phyloP scores from a whole-genome alignment of 2,888 invertebrate species.

The Ariolimax columbianus region DNA sequence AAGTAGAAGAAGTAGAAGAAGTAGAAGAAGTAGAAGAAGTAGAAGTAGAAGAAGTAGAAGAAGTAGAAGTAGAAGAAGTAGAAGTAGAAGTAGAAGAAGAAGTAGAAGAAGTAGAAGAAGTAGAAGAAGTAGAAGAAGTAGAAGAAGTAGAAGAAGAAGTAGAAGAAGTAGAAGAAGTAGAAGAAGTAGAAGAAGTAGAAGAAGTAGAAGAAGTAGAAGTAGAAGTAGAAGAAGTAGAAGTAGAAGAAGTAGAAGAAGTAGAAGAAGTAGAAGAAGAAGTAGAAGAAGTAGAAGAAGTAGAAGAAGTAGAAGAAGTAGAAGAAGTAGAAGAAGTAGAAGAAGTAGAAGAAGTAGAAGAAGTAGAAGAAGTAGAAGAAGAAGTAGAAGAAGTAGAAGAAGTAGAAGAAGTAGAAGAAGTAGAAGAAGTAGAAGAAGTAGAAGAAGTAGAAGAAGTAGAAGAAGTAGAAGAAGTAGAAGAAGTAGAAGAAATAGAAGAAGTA shows the following conservation, averaged over 20 bases:
- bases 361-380: not conserved
- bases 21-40: not conserved
- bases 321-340: too few species aligned
- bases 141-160: not conserved
- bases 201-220: slow-evolving; percentile 9
- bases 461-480: not conserved
- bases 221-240: not conserved
- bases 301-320: too few species aligned
- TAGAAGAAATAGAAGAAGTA: not conserved
- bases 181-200: slow-evolving; percentile 23
- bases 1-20: not conserved
- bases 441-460: slow-evolving; percentile 6
- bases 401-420: not conserved
- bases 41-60: not conserved
- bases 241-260: not conserved
- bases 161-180: slow-evolving; percentile 15
- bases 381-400: too few species aligned
- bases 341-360: not conserved
- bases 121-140: not conserved
- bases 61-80: not conserved
- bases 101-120: not conserved
- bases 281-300: too few species aligned
- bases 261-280: not conserved
- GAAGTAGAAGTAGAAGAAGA: not conserved
- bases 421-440: slow-evolving; percentile 7